These are phyloP conservation scores for Ovis canadensis DNA, from an alignment of 2,113 vertebrate species.

Conservation along the genomic window DNA sequence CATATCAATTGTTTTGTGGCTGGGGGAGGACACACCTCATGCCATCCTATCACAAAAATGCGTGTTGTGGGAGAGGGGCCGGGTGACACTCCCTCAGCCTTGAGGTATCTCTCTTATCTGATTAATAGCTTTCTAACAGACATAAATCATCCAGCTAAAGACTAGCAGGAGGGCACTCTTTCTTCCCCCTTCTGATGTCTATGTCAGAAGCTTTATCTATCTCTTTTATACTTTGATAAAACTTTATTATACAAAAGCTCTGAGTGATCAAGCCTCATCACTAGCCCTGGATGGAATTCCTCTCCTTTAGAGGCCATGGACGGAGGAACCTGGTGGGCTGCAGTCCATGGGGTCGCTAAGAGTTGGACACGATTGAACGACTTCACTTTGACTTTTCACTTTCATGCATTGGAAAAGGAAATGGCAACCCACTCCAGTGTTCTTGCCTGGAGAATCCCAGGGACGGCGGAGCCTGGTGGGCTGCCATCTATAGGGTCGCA, in stretches of 20 bases:
- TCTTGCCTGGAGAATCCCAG: too few relatives aligned
- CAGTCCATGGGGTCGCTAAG: too few relatives aligned
- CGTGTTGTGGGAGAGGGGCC: neutral
- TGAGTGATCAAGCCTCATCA: neutral
- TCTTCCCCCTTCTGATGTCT: neutral
- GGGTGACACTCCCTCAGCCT: neutral
- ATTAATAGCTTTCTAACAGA: neutral
- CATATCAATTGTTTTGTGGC: neutral
- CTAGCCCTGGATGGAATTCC: neutral
- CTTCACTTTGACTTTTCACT: too few relatives aligned
- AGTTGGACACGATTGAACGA: too few relatives aligned
- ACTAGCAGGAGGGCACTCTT: neutral
- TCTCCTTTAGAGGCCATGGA: neutral
- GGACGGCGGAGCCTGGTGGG: fast-evolving
- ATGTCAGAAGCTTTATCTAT: neutral
- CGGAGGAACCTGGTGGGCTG: too few relatives aligned
- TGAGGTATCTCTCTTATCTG: neutral
- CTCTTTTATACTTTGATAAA: neutral
- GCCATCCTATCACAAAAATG: neutral
- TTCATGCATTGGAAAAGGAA: too few relatives aligned
- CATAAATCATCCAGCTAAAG: neutral
- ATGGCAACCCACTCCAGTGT: too few relatives aligned
- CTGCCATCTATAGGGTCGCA: too few relatives aligned
- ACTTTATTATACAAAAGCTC: neutral
- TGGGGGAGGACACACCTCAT: neutral